A percentile compares a stretch with the other conserved stretches of the same genome.
Evolutionary conservation across 2,888 invertebrate species (phyloP).

Genomic region (Nemurella pictetii): DNA sequence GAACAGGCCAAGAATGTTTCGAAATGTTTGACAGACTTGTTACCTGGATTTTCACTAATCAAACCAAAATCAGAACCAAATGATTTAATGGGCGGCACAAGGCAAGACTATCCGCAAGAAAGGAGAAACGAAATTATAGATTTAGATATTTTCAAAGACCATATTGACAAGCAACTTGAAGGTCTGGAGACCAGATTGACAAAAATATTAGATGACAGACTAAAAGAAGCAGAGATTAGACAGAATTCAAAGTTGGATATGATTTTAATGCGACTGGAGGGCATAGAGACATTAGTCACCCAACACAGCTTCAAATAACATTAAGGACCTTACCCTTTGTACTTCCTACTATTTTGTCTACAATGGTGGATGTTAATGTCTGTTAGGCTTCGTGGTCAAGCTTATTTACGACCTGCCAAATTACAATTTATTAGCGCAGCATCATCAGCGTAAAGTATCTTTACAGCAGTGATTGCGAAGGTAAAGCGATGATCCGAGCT

Average conservation of each 20-base stretch:
- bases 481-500: too few relatives aligned
- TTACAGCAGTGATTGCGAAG: too few relatives aligned
- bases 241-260: constrained; percentile 50
- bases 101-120: constrained; percentile 40
- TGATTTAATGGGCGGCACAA: constrained; percentile 32
- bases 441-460: too few relatives aligned
- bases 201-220: constrained; percentile 44
- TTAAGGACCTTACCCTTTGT: too few relatives aligned
- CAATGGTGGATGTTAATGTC: too few relatives aligned
- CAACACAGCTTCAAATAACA: too few relatives aligned
- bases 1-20: constrained; percentile 42
- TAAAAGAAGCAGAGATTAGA: constrained; percentile 48
- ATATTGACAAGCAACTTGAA: constrained; percentile 49
- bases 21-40: constrained; percentile 42
- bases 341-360: too few relatives aligned
- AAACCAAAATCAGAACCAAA: constrained; percentile 37
- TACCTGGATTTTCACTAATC: constrained; percentile 36
- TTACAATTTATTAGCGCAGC: too few relatives aligned
- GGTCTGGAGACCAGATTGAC: constrained; percentile 49
- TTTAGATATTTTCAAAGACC: constrained; percentile 42
- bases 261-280: constrained; percentile 26
- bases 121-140: constrained; percentile 33
- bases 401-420: too few relatives aligned
- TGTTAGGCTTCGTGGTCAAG: too few relatives aligned
- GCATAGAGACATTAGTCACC: background rate